Base-by-base conservation (phyloP, 30 jellyfish, hydroid and myxozoan species). In the Turritopsis rubra region DNA sequence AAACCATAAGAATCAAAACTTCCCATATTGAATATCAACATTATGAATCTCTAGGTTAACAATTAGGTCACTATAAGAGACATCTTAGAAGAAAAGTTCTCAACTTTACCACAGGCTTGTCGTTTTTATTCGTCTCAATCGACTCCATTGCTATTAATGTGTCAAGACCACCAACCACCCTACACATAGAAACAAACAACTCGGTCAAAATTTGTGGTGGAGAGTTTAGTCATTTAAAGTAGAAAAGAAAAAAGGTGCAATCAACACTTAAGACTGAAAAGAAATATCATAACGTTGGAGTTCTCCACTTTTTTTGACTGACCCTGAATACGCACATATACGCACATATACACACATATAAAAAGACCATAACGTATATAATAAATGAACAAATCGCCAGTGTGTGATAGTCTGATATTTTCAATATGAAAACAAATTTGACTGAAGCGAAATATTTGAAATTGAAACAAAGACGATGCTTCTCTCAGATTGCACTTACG, bases 121-220 rank as follows among this genome's bases (percentile, higher is more conserved):
- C 97, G 8, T 83, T 54, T 52, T 87, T 79, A 54, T 90, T 95
- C 8, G 92, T 83, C 53, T 87, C 86, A 24, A 90, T 66, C 21
- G 83, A 41, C 82, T 95, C 99, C 31, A 95, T 78, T 9, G 86
- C 86, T 17, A 75, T 72, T n/a, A 95, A 52, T 0, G 90, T 82
- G 53, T 95, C 97, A 65, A 89, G 70, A 18, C 99, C 99, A 24
- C 99, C 99, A 53, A 95, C 99, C 52, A 95, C 96, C 66, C 91
- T 87, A 52, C 13, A 75, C 20, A 26, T 31, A 54, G 54, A 54
- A 24, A 81, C 26, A n/a, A 21, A 24, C 13, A 28, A 74, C n/a
- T n/a, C n/a, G n/a, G n/a, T n/a, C n/a, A n/a, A n/a, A n/a, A n/a
- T n/a, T n/a, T n/a, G n/a, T n/a, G n/a, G n/a, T n/a, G n/a, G n/a